Base-by-base conservation (phyloP, 2,888 invertebrate species). In the Pimpla rufipes region DNA sequence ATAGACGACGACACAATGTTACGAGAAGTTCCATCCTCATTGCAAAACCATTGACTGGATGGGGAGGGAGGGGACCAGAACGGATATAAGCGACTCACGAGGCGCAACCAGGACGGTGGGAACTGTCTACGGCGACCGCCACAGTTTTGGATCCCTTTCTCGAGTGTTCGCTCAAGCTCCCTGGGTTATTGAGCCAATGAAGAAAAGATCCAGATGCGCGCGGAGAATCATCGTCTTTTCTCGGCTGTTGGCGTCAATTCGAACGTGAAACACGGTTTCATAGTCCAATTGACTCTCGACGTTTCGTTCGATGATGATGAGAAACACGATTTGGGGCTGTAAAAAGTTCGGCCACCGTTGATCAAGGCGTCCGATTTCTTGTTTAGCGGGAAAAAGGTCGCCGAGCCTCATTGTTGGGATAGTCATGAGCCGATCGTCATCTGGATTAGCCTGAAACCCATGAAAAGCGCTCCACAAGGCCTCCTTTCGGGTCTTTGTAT, bases 11-110 rank as follows among this genome's bases (percentile, higher is more conserved):
- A 66, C 57, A 45, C 68, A 77, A 74, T 74, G 64, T 64, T 59
- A 64, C 71, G 40, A 78, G 55, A 77, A 77, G 68, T 64, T 70
- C n/a, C 55, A n/a, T n/a, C n/a, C n/a, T n/a, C n/a, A n/a, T 64
- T 40, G 78, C 55, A n/a, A 75, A 81, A 75, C 16, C 64, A 71
- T 67, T 35, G 10, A 59, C 29, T 13, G 37, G 11, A 35, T 18
- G 47, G 10, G 59, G n/a, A 52, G 68, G 37, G 66, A 67, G 35
- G 50, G 45, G 57, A n/a, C n/a, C n/a, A n/a, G n/a, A n/a, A n/a
- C n/a, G n/a, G n/a, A n/a, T n/a, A n/a, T 81, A 67, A 77, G 50
- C 66, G 40, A 8, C 71, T 57, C 52, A 21, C 40, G 18, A 29
- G n/a, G 59, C 67, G 23, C 40, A 59, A 35, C 47, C 21, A n/a